phyloP scores from a whole-genome alignment of 2,113 vertebrate genomes.

The Sterrhoptilus dennistouni region DNA sequence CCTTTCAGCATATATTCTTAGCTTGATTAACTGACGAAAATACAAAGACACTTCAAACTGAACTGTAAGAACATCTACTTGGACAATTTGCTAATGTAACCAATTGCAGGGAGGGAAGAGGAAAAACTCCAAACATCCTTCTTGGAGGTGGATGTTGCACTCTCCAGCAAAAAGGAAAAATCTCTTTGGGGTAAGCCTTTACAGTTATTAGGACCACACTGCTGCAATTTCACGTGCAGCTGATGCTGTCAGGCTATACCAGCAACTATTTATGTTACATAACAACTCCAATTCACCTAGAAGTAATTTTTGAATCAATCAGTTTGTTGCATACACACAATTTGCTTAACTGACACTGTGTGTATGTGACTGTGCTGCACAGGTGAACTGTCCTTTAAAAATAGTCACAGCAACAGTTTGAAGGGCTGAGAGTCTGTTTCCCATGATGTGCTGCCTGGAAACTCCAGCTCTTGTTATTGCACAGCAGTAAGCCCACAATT shows the following conservation, averaged over 20 bases:
- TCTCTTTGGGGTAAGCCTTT: background rate
- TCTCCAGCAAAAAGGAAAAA: background rate
- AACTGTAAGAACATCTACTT: background rate
- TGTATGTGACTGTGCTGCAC: background rate
- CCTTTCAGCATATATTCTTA: background rate
- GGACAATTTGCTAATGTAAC: background rate
- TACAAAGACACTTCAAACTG: background rate
- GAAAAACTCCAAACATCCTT: background rate
- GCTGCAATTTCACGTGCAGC: background rate
- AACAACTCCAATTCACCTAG: background rate
- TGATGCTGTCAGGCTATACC: background rate
- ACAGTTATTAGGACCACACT: background rate
- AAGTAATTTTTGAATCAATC: background rate
- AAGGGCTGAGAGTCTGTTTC: background rate
- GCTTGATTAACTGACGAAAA: background rate
- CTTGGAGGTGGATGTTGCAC: background rate
- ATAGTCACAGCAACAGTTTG: background rate
- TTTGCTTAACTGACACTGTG: background rate
- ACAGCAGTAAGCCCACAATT: background rate
- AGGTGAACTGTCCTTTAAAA: background rate
- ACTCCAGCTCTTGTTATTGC: background rate
- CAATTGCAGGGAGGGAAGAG: background rate
- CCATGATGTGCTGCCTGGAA: background rate
- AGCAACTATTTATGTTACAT: accelerated
- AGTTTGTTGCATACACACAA: background rate